These are phyloP conservation scores for Zalophus californianus DNA, from an alignment of 2,797 vertebrate species.

Conservation along the genomic window DNA sequence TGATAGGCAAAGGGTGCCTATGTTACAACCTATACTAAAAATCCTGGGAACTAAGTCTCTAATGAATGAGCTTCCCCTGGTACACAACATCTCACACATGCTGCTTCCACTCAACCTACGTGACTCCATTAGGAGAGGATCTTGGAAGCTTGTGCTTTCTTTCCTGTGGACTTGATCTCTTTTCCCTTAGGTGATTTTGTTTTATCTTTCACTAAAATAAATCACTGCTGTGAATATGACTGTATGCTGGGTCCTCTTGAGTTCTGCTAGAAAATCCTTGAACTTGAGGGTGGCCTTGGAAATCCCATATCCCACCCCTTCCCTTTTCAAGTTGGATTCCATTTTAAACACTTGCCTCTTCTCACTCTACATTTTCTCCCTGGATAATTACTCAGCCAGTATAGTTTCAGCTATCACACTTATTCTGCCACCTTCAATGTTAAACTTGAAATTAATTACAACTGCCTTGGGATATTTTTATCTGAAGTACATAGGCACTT, in stretches of 20 bases:
- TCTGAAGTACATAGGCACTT: background rate
- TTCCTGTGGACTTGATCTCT: background rate
- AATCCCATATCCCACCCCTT: background rate
- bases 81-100: background rate
- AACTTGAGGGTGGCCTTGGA: background rate
- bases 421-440: background rate
- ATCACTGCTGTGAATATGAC: background rate
- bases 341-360: background rate
- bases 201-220: conserved; percentile 48
- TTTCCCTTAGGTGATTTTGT: background rate
- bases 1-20: background rate
- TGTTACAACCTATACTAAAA: background rate
- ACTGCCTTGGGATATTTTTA: background rate
- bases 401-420: background rate
- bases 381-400: background rate
- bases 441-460: conserved; percentile 27
- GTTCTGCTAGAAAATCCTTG: background rate
- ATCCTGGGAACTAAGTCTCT: background rate
- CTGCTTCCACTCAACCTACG: background rate
- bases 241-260: background rate
- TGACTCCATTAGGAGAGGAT: background rate
- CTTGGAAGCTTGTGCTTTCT: background rate
- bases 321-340: background rate
- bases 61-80: background rate
- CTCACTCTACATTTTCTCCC: background rate